These are phyloP conservation scores for Heliconius hewitsoni DNA, from an alignment of 1,140 invertebrate genomes.

Conservation along the genomic window DNA sequence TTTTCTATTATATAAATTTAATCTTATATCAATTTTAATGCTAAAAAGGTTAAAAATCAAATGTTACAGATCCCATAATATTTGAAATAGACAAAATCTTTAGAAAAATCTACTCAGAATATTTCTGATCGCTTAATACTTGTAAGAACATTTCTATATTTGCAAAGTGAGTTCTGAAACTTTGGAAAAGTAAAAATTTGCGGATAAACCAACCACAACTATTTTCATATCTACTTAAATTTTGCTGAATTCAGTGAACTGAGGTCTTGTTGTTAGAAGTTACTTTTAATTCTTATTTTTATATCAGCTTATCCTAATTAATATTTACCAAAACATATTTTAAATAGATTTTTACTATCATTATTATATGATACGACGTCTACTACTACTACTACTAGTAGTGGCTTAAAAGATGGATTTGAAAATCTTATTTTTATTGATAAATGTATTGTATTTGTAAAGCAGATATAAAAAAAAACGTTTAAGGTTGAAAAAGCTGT, in stretches of 20 bases:
- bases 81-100: background rate
- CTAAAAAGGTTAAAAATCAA: too few species aligned
- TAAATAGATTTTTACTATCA: background rate
- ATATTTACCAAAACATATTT: too few species aligned
- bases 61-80: background rate
- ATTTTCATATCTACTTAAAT: slow-evolving; percentile 27
- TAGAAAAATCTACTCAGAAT: background rate
- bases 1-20: background rate
- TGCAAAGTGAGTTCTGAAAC: slow-evolving; percentile 25
- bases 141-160: slow-evolving; percentile 22
- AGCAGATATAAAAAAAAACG: too few species aligned
- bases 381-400: too few species aligned
- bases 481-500: too few species aligned
- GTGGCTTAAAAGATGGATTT: too few species aligned
- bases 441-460: too few species aligned
- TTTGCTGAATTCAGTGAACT: slow-evolving; percentile 23
- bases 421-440: too few species aligned
- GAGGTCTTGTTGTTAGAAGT: background rate
- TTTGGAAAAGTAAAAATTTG: slow-evolving; percentile 22
- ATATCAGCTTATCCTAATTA: background rate
- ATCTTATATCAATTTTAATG: background rate
- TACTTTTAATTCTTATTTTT: background rate
- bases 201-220: slow-evolving; percentile 25
- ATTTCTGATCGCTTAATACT: slow-evolving; percentile 16
- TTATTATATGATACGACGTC: background rate